These are phyloP conservation scores for Fringilla coelebs DNA, from an alignment of 2,797 vertebrate species.

Conservation along the genomic window DNA sequence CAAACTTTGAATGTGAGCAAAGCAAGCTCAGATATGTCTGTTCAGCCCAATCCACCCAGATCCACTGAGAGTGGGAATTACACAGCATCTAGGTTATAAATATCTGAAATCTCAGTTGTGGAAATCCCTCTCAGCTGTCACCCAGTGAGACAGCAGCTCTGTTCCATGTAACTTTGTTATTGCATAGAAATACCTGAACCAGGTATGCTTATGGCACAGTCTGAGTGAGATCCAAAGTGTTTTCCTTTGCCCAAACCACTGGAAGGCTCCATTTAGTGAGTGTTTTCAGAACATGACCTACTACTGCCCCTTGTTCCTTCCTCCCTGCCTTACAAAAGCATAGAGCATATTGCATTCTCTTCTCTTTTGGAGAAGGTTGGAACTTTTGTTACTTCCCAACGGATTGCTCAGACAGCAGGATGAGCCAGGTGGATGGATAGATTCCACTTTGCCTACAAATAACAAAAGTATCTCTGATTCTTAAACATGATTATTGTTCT, in stretches of 20 bases:
- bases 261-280: neutral
- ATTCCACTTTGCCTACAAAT: neutral
- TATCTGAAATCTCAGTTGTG: neutral
- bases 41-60: neutral
- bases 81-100: rapidly evolving
- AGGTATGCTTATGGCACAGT: rapidly evolving
- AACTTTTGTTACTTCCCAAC: neutral
- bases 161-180: rapidly evolving
- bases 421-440: neutral
- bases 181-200: neutral
- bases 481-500: neutral
- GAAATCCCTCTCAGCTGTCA: neutral
- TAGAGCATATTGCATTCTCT: neutral
- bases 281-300: neutral
- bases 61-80: neutral
- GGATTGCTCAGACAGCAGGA: neutral
- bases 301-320: neutral
- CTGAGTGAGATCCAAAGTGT: neutral
- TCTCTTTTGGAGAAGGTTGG: neutral
- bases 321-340: neutral
- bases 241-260: neutral
- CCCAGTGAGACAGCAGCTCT: neutral
- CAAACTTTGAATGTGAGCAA: neutral
- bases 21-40: conserved; percentile 8
- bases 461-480: neutral